phyloP scores from a whole-genome alignment of 2,888 invertebrate genomes.

The Drosophila emarginata region DNA sequence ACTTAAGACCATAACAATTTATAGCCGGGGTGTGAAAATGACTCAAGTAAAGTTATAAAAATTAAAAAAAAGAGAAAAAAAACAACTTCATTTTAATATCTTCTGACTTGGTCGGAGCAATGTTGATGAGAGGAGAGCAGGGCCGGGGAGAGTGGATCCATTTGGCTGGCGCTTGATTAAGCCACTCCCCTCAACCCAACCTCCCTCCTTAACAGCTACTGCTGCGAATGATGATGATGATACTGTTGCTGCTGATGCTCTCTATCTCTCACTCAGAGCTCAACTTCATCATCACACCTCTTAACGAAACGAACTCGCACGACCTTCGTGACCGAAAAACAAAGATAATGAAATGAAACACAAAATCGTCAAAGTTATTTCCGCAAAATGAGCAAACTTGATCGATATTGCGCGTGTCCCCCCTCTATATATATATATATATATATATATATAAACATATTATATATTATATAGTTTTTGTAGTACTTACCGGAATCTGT shows the following conservation, averaged over 20 bases:
- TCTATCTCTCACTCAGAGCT: conserved; percentile 19
- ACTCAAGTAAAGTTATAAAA: conserved; percentile 65
- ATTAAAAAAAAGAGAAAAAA: conserved; percentile 20
- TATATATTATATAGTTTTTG: no score
- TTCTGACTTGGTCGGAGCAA: conserved; percentile 3
- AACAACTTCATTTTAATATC: conserved; percentile 42
- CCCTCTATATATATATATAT: background rate
- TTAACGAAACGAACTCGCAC: conserved; percentile 76
- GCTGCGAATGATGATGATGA: background rate
- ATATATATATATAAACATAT: no score
- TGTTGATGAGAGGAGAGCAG: conserved; percentile 12
- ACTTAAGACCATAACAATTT: conserved; percentile 55
- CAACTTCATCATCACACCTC: conserved; percentile 63
- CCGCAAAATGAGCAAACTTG: conserved; percentile 78
- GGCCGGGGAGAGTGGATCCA: background rate
- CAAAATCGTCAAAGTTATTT: conserved; percentile 74
- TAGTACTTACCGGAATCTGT: conserved; percentile 92
- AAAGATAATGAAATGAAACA: conserved; percentile 49
- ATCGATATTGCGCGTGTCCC: conserved; percentile 65
- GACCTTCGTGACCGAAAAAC: conserved; percentile 71
- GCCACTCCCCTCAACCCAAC: conserved; percentile 25
- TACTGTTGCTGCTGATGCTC: conserved; percentile 4
- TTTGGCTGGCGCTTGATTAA: no score
- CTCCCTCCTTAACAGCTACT: conserved; percentile 7
- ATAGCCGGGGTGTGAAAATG: conserved; percentile 72